These are phyloP conservation scores for Meiosimyza platycephala DNA, from an alignment of 2,888 invertebrate genomes.

Conservation along the genomic window DNA sequence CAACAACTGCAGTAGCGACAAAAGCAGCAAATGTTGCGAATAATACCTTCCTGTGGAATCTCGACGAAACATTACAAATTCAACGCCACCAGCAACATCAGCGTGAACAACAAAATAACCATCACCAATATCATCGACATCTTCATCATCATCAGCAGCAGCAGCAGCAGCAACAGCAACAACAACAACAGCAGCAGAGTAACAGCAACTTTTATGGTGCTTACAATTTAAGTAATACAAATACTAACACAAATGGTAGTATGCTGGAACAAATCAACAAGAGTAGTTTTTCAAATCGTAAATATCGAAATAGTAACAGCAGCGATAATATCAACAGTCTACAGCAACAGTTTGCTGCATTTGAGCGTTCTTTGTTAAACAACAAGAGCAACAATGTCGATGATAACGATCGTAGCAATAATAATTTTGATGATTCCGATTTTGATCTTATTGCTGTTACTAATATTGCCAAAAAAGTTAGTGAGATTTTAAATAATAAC, in stretches of 20 bases:
- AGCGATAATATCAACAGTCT: conserved; percentile 43
- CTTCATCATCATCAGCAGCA: conserved; percentile 41
- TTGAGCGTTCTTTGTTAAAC: conserved; percentile 31
- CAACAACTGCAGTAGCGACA: conserved; percentile 39
- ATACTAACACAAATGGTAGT: conserved; percentile 5
- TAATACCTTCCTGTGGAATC: conserved; percentile 58
- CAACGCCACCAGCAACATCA: conserved; percentile 43
- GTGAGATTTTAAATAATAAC: conserved; percentile 10
- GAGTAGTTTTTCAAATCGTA: conserved; percentile 22
- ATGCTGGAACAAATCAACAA: not conserved
- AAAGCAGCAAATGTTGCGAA: conserved; percentile 34
- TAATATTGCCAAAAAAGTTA: conserved; percentile 14
- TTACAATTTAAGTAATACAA: not conserved
- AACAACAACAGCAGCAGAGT: conserved; percentile 41
- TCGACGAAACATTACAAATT: conserved; percentile 51
- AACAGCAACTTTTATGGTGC: conserved; percentile 42
- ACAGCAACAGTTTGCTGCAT: conserved; percentile 46
- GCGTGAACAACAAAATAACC: conserved; percentile 46
- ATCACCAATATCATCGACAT: conserved; percentile 45
- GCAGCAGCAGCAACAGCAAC: conserved; percentile 40
- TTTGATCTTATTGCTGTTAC: not conserved
- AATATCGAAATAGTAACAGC: conserved; percentile 22
- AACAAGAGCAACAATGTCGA: conserved; percentile 37
- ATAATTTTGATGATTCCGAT: conserved; percentile 39
- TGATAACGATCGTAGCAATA: conserved; percentile 38